Percentiles rank a stretch among this genome's conserved stretches.
phyloP scores from a whole-genome alignment of 2,888 invertebrate genomes.

The Syrista parreyssii region DNA sequence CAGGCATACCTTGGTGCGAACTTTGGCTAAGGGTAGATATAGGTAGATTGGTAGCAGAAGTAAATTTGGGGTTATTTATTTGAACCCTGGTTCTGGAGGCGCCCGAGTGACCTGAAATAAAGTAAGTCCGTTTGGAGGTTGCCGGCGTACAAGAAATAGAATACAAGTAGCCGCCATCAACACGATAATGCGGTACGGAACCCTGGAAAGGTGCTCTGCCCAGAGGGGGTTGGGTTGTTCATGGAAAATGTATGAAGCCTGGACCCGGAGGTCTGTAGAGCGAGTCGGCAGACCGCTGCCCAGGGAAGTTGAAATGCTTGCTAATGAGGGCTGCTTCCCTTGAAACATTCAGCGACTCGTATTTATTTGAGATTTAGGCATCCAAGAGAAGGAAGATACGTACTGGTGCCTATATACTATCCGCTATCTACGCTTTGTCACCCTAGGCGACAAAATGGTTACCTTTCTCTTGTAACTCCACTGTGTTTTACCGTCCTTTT shows the following conservation, averaged over 20 bases:
- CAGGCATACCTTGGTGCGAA: neutral
- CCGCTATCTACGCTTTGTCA: neutral
- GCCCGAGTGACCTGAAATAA: constrained; percentile 13
- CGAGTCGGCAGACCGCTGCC: constrained; percentile 19
- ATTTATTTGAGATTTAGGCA: constrained; percentile 40
- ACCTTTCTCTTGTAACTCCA: neutral
- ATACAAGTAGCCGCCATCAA: constrained; percentile 49
- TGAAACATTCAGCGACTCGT: constrained; percentile 38
- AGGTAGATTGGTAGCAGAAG: neutral
- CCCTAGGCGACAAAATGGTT: neutral
- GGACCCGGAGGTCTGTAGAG: constrained; percentile 15
- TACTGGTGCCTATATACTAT: neutral
- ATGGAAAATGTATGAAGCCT: constrained; percentile 60
- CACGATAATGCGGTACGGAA: constrained; percentile 44
- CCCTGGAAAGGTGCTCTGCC: neutral
- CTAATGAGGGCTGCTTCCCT: constrained; percentile 33
- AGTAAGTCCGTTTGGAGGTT: constrained; percentile 21
- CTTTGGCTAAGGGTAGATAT: neutral
- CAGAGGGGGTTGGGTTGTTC: constrained; percentile 31
- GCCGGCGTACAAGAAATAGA: constrained; percentile 38
- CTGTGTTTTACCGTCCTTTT: constrained; percentile 2
- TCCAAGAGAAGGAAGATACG: neutral
- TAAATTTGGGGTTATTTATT: constrained; percentile 20
- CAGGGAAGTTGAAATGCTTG: constrained; percentile 31
- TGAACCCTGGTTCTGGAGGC: neutral